Conservation (phyloP, 2,113 vertebrate genomes). For the Noturus placidus region DNA sequence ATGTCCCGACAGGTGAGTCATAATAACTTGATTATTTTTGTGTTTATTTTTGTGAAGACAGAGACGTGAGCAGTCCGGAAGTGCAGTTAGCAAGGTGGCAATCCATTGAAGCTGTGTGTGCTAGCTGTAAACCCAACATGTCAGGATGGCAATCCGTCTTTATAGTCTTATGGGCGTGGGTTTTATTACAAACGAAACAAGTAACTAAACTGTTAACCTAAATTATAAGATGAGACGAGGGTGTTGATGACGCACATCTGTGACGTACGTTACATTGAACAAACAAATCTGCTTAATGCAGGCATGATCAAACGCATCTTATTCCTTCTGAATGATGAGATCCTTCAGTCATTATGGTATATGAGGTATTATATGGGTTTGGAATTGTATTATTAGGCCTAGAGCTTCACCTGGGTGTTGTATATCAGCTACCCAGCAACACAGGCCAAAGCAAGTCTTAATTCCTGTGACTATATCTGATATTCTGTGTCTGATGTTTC, state of each 20-base stretch:
- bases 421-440: not conserved
- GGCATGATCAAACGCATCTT: not conserved
- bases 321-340: not conserved
- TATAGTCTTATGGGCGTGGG: too few relatives aligned
- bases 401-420: not conserved
- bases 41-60: not conserved
- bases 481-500: not conserved
- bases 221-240: not conserved
- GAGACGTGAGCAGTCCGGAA: slow-evolving; percentile 38
- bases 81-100: slow-evolving; percentile 34
- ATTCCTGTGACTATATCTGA: not conserved
- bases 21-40: not conserved
- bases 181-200: not conserved
- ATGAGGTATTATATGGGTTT: not conserved
- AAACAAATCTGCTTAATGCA: not conserved
- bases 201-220: not conserved
- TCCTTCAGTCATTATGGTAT: not conserved
- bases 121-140: not conserved
- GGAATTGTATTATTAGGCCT: not conserved
- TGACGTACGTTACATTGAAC: not conserved
- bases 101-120: not conserved
- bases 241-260: not conserved
- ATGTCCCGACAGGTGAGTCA: slow-evolving; percentile 94
- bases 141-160: not conserved
- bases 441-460: not conserved